Conservation (phyloP, 1,140 invertebrate species). For the Linepithema humile region DNA sequence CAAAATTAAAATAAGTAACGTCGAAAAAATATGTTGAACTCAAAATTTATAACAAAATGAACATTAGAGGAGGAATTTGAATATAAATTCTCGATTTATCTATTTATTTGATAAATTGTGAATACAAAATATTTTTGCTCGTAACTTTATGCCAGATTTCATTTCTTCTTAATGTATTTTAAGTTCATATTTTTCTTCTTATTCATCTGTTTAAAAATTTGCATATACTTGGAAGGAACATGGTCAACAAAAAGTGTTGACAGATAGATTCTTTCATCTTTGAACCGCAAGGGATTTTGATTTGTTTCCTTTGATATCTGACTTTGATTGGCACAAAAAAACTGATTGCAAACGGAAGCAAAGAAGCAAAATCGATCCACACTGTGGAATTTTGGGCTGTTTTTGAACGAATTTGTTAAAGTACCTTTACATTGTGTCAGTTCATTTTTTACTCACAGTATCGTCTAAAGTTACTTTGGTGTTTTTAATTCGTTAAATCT, state of each 20-base stretch:
- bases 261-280: too few relatives aligned
- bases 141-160: neutral
- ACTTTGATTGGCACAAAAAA: constrained; percentile 37
- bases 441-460: neutral
- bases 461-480: neutral
- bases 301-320: constrained; percentile 48
- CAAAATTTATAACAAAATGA: constrained; percentile 12
- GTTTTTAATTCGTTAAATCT: neutral
- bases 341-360: constrained; percentile 35
- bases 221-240: constrained; percentile 1
- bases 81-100: neutral
- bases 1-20: neutral
- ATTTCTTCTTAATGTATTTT: neutral
- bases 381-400: neutral
- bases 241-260: neutral
- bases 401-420: neutral
- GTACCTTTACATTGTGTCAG: neutral
- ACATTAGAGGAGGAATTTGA: neutral
- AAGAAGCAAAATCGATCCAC: constrained; percentile 3
- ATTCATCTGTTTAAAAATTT: neutral
- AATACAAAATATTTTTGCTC: neutral
- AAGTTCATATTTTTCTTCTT: neutral
- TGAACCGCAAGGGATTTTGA: too few relatives aligned
- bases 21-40: neutral
- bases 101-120: neutral